phyloP scores from a whole-genome alignment of 1,140 invertebrate species.

The Pseudomyrmex sp. region DNA sequence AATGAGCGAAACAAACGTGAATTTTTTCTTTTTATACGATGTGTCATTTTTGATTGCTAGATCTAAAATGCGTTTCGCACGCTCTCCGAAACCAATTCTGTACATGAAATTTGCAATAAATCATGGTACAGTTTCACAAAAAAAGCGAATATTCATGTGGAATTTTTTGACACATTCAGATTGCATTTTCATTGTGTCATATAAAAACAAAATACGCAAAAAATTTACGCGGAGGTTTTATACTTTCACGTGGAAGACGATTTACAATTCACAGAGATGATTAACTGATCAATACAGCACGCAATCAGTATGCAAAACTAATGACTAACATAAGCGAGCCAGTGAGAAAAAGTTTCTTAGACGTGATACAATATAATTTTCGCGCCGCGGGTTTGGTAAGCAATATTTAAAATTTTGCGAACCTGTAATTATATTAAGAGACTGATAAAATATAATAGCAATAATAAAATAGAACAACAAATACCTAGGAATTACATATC shows the following conservation, averaged over 20 bases:
- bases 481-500: not conserved
- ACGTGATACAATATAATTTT: constrained; percentile 69
- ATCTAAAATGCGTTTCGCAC: not conserved
- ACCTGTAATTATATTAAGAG: too few species aligned
- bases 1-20: too few species aligned
- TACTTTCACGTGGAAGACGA: not conserved
- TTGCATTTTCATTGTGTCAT: not conserved
- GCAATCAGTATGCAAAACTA: not conserved
- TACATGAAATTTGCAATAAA: constrained; percentile 13
- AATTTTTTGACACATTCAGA: constrained; percentile 25
- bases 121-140: constrained; percentile 9
- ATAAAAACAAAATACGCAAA: not conserved
- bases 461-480: not conserved
- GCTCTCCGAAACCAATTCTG: too few species aligned
- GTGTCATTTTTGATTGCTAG: not conserved
- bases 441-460: too few species aligned
- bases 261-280: not conserved
- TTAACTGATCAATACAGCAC: not conserved
- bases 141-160: not conserved
- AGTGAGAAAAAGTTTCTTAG: constrained; percentile 66
- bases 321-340: constrained; percentile 50
- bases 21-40: too few species aligned
- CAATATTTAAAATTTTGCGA: not conserved
- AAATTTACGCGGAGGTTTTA: not conserved
- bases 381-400: constrained; percentile 61